These are phyloP conservation scores for Hymenochirus boettgeri DNA, from an alignment of 2,113 vertebrate genomes.

Conservation along the genomic window DNA sequence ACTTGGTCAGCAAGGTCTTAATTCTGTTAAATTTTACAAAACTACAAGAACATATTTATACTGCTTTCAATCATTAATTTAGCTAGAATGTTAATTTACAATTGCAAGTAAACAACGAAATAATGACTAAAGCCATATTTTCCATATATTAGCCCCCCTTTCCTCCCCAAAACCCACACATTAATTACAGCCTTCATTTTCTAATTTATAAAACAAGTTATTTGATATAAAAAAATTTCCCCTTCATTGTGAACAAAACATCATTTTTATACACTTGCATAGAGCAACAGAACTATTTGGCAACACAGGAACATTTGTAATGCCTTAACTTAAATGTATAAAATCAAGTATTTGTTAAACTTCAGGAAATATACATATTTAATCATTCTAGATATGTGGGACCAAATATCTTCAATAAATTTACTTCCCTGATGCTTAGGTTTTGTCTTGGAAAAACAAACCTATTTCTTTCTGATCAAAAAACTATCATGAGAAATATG, in stretches of 20 bases:
- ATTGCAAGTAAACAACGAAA: conserved; percentile 63
- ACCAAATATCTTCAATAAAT: background rate
- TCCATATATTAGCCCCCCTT: conserved; percentile 57
- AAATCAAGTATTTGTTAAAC: conserved; percentile 48
- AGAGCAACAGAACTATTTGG: conserved; percentile 62
- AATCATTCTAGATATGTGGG: conserved; percentile 4
- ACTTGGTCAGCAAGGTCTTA: conserved; percentile 53
- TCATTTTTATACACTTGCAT: conserved; percentile 57
- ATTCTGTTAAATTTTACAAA: conserved; percentile 63
- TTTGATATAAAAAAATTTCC: conserved; percentile 64
- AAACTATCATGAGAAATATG: too few species aligned
- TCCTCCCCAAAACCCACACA: conserved; percentile 53
- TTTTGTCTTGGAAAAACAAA: conserved; percentile 10
- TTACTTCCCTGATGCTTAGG: conserved; percentile 29
- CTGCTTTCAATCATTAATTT: conserved; percentile 65
- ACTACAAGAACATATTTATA: conserved; percentile 63
- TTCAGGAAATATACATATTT: conserved; percentile 51
- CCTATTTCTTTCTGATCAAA: too few species aligned
- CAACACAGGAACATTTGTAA: conserved; percentile 54
- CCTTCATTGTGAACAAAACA: conserved; percentile 58
- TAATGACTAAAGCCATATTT: conserved; percentile 53
- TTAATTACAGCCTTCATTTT: conserved; percentile 62
- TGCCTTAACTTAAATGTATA: conserved; percentile 49
- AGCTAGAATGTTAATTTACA: conserved; percentile 60
- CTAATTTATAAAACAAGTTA: conserved; percentile 72